phyloP scores from a whole-genome alignment of 2,797 vertebrate species.

The Brachyrhaphis roseni region DNA sequence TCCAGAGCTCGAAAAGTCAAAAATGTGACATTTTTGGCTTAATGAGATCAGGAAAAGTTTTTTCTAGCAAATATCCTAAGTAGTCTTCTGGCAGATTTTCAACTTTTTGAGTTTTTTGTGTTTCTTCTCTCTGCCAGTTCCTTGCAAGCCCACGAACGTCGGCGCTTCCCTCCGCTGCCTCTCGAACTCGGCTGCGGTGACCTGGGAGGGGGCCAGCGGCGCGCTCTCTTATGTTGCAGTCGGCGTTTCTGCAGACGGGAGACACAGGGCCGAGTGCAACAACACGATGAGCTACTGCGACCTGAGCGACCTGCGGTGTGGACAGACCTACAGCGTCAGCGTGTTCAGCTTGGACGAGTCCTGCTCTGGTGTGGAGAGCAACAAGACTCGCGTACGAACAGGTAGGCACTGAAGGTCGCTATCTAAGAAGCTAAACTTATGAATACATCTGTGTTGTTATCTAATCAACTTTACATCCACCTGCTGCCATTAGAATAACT shows the following conservation, averaged over 20 bases:
- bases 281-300: conserved; percentile 68
- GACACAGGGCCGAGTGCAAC: conserved; percentile 60
- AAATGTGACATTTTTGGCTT: no score
- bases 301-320: conserved; percentile 71
- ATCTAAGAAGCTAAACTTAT: neutral
- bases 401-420: conserved; percentile 59
- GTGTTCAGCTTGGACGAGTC: conserved; percentile 57
- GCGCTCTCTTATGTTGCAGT: conserved; percentile 64
- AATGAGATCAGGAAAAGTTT: no score
- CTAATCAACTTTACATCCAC: no score
- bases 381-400: conserved; percentile 56
- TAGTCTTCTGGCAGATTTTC: no score
- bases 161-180: conserved; percentile 63
- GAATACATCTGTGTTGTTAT: neutral
- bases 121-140: conserved; percentile 60
- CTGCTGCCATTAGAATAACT: no score
- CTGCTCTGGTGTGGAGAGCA: conserved; percentile 68
- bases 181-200: conserved; percentile 68
- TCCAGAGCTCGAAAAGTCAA: no score
- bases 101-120: neutral
- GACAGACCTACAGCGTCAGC: conserved; percentile 75
- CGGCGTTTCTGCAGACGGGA: conserved; percentile 56
- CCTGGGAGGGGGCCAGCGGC: conserved; percentile 76
- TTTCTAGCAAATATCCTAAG: no score
- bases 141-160: conserved; percentile 73